Evolutionary conservation across 2,797 vertebrate genomes (phyloP).

Genomic region (Myiotriccus ornatus): DNA sequence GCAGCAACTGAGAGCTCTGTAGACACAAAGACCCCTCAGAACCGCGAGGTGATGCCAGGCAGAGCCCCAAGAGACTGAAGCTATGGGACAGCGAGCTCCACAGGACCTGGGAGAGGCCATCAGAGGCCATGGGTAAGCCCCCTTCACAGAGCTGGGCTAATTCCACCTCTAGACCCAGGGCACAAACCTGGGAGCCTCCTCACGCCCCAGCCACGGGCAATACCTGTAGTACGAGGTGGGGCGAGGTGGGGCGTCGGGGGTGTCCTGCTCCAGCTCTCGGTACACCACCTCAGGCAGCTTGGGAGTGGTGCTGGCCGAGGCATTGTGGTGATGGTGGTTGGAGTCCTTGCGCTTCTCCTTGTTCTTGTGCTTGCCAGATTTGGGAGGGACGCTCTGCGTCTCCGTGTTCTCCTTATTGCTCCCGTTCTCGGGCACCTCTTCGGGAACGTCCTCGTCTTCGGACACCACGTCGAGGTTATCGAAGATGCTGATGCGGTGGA

Average conservation of each 20-base stretch:
- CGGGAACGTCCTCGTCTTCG: conserved; percentile 86
- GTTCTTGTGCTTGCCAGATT: conserved; percentile 96
- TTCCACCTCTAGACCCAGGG: neutral
- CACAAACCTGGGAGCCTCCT: neutral
- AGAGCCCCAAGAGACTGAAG: neutral
- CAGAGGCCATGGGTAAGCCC: accelerated
- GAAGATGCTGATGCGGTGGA: conserved; percentile 97
- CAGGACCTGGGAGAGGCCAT: neutral
- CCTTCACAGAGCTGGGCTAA: neutral
- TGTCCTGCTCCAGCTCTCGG: conserved; percentile 94
- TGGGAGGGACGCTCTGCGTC: conserved; percentile 85
- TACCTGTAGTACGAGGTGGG: conserved; percentile 97
- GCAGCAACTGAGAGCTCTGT: neutral
- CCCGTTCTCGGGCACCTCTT: conserved; percentile 77
- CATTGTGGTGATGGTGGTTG: conserved; percentile 85
- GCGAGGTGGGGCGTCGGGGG: conserved; percentile 88
- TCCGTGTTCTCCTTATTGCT: conserved; percentile 90
- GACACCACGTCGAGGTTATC: conserved; percentile 97
- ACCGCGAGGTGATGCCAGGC: accelerated
- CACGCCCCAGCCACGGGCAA: accelerated
- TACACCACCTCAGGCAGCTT: conserved; percentile 97
- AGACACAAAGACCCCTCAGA: neutral
- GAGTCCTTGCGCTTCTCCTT: conserved; percentile 89
- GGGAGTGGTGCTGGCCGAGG: conserved; percentile 86
- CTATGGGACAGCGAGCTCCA: accelerated